Percentiles rank a stretch among this genome's conserved stretches.
These are phyloP conservation scores for Silvanus unidentatus DNA, from an alignment of 2,888 invertebrate species.

Conservation along the genomic window DNA sequence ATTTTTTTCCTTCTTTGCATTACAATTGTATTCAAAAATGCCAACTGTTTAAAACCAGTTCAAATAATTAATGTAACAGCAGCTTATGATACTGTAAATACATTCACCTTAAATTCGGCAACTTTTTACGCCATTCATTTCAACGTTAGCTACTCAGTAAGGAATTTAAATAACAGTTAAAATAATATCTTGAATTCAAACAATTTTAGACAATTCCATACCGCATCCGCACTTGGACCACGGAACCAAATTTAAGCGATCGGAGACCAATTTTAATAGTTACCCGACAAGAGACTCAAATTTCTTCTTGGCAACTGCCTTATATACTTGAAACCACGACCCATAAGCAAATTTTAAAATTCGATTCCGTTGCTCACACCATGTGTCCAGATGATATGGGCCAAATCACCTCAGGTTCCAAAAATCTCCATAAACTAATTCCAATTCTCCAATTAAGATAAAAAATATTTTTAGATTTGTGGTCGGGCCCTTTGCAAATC, in stretches of 20 bases:
- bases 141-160: no score
- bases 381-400: conserved; percentile 53
- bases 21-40: no score
- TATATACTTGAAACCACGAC: conserved; percentile 49
- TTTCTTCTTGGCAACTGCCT: conserved; percentile 76
- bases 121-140: no score
- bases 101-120: no score
- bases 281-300: conserved; percentile 66
- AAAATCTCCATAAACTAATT: not conserved
- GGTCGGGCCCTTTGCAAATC: conserved; percentile 14
- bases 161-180: no score
- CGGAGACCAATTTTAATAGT: conserved; percentile 65
- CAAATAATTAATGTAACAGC: no score
- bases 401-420: not conserved
- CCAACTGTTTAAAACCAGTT: no score
- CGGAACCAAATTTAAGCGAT: conserved; percentile 49
- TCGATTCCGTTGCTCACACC: conserved; percentile 55
- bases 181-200: no score
- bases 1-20: no score
- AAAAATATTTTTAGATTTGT: conserved; percentile 16
- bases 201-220: conserved; percentile 23
- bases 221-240: conserved; percentile 44
- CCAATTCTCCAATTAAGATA: not conserved
- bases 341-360: conserved; percentile 41
- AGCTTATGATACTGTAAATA: no score